Conservation (phyloP, 2,113 vertebrate species). For the Ophthalmolycus amberensis region DNA sequence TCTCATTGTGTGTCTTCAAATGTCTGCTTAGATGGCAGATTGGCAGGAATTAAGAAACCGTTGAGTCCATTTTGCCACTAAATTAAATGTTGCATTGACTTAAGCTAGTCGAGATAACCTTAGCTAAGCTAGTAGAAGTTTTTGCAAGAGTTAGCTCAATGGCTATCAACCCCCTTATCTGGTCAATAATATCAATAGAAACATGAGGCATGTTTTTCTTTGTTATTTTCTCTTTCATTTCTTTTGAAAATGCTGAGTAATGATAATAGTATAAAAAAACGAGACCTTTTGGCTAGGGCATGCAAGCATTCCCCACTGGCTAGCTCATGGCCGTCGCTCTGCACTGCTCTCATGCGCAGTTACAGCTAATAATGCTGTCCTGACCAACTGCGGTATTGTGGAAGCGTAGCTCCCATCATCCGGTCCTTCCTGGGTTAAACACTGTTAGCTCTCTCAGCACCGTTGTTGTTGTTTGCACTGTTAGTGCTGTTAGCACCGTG, state of each 20-base stretch:
- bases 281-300: no score
- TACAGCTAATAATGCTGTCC: no score
- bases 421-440: no score
- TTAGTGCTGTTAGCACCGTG: no score
- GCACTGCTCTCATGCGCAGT: neutral
- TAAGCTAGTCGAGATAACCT: neutral
- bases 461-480: no score
- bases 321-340: no score
- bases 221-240: neutral
- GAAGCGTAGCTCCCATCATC: no score
- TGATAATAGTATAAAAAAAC: neutral
- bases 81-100: neutral
- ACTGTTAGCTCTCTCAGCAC: no score
- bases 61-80: neutral
- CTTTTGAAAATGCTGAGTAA: neutral
- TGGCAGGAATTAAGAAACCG: conserved; percentile 1
- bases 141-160: neutral
- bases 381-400: no score
- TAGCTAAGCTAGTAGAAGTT: neutral
- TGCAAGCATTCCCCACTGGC: no score
- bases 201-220: neutral
- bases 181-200: neutral
- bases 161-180: neutral
- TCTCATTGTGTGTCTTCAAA: conserved; percentile 9
- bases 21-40: neutral